Conservation (phyloP, 2,888 invertebrate genomes). For the Frankliniella fusca region DNA sequence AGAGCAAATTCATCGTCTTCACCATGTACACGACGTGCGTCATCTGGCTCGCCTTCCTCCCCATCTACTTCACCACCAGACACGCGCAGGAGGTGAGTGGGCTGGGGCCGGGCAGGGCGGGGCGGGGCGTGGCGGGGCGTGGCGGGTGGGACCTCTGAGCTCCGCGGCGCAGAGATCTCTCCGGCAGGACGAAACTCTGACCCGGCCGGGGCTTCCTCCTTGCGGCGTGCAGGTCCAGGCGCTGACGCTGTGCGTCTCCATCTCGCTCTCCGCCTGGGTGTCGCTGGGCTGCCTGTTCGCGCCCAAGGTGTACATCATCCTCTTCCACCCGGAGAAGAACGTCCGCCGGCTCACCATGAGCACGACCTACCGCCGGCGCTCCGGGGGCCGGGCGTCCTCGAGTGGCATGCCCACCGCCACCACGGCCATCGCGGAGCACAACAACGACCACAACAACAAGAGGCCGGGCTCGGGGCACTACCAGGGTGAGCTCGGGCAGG, state of each 20-base stretch:
- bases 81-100: slow-evolving; percentile 8
- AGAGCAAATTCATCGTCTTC: slow-evolving; percentile 69
- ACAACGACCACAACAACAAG: slow-evolving; percentile 20
- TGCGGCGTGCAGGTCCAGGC: not conserved
- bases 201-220: not conserved
- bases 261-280: slow-evolving; percentile 68
- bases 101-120: too few relatives aligned
- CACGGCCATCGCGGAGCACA: slow-evolving; percentile 16
- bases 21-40: slow-evolving; percentile 77
- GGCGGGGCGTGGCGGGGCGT: too few relatives aligned
- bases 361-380: slow-evolving; percentile 13
- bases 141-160: too few relatives aligned
- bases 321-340: slow-evolving; percentile 70
- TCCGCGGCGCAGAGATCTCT: too few relatives aligned
- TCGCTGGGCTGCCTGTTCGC: slow-evolving; percentile 68
- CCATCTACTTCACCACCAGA: slow-evolving; percentile 64
- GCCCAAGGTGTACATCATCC: slow-evolving; percentile 72
- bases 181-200: too few relatives aligned
- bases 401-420: slow-evolving; percentile 20
- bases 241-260: slow-evolving; percentile 57
- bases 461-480: not conserved
- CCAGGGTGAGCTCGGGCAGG: not conserved
- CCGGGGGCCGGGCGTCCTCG: not conserved
- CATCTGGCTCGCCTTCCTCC: slow-evolving; percentile 73
- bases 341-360: slow-evolving; percentile 54